Evolutionary conservation across 2,113 vertebrate species (phyloP), one percentile per base, ranked within the genome.

Genomic region (Dicerorhinus sumatrensis): DNA sequence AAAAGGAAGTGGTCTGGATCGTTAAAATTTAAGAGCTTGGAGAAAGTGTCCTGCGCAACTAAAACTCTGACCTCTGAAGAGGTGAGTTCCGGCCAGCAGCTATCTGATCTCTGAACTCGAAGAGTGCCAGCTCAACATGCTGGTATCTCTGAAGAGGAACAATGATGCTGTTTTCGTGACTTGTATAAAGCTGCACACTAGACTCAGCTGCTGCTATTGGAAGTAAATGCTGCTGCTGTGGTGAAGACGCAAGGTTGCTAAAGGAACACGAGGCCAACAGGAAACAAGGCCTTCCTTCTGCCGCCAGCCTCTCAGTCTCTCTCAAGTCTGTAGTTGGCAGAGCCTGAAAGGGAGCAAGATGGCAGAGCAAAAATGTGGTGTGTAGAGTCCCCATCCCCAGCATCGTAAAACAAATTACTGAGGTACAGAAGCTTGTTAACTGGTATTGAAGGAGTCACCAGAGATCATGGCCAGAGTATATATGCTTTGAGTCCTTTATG

Each of bases 11-110:
- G 12, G 3, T 36, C 70, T 29, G 36, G 31, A 62, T 84, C 23
- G 23, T 63, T 72, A 65, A 20, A 84, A 39, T 23, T 63, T 46
- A 75, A 31, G 36, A 77, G 11, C 10, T 83, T 83, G 3, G 11
- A 73, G 12, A 73, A 81, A 89, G 27, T 20, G 14, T 12, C 0
- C 1, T 9, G 12, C 9, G 17, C 2, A 33, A 46, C 8, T 83
- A 10, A 87, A 70, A 69, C 2, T 60, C 42, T 39, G 11, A 31
- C 46, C 9, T 62, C 62, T 73, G 48, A 67, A 17, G 16, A 79
- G 1, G 0, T 56, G 13, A 2, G 1, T 7, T 1, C n/a, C 14
- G 21, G 14, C 1, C n/a, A 51, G 33, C 18, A 62, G 4, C 29
- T 72, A 8, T 7, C 33, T 1, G 9, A 14, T 48, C 29, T 89